Evolutionary conservation across 2,113 vertebrate genomes (phyloP).

Genomic region (Pipa parva): DNA sequence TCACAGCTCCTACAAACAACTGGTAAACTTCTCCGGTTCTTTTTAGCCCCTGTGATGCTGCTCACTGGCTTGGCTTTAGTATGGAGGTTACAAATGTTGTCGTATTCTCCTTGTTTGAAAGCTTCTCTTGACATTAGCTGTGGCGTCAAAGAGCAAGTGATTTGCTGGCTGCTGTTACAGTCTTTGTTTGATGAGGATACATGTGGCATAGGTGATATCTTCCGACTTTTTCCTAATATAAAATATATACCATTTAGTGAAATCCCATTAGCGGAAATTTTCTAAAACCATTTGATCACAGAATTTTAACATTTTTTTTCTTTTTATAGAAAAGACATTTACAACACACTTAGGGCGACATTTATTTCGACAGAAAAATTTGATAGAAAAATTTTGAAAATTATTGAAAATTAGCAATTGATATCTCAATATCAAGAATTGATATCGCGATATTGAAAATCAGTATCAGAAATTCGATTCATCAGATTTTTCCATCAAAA

Average conservation of each 20-base stretch:
- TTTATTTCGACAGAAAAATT: too few species aligned
- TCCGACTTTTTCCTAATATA: constrained; percentile 80
- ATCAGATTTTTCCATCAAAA: too few species aligned
- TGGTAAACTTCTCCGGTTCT: constrained; percentile 66
- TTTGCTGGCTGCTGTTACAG: constrained; percentile 66
- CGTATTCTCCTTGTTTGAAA: constrained; percentile 64
- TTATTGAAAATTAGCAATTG: too few species aligned
- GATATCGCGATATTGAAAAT: too few species aligned
- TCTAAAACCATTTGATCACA: too few species aligned
- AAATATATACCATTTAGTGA: constrained; percentile 47
- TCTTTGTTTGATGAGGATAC: constrained; percentile 66
- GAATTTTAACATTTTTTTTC: too few species aligned
- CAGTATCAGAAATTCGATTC: too few species aligned
- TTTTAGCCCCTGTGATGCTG: constrained; percentile 54
- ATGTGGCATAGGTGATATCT: constrained; percentile 60
- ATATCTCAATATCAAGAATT: too few species aligned
- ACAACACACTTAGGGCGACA: too few species aligned
- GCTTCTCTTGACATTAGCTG: constrained; percentile 68
- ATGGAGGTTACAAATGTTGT: constrained; percentile 48
- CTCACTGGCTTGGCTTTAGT: constrained; percentile 59
- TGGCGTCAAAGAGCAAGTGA: constrained; percentile 75
- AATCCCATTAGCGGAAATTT: too few species aligned
- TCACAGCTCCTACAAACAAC: constrained; percentile 85
- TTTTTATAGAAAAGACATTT: too few species aligned
- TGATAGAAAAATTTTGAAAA: too few species aligned